Evolutionary conservation across 2,113 vertebrate species (phyloP).

Genomic region (Anoura caudifer): DNA sequence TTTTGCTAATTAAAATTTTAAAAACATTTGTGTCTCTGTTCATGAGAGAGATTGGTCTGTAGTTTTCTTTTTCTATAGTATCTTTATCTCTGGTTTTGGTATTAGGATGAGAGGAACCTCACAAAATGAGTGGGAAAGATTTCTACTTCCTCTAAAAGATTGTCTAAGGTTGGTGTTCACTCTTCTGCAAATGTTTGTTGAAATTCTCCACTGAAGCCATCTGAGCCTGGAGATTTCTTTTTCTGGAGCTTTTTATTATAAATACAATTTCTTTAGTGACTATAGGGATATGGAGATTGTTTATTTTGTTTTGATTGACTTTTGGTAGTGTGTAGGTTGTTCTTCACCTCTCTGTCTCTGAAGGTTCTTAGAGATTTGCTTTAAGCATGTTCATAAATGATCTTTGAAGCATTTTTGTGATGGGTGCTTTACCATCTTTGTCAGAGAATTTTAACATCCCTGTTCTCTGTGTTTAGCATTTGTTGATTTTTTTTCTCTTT

Average conservation of each 20-base stretch:
- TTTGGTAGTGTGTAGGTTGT: not conserved
- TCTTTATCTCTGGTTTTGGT: not conserved
- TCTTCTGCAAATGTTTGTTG: not conserved
- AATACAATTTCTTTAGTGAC: not conserved
- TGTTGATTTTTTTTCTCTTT: not conserved
- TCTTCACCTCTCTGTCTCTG: not conserved
- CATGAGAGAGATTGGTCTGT: not conserved
- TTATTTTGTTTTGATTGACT: not conserved
- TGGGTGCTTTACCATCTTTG: not conserved
- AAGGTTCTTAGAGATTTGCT: not conserved
- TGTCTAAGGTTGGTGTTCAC: not conserved
- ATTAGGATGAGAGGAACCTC: not conserved
- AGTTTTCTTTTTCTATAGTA: not conserved
- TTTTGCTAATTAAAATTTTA: not conserved
- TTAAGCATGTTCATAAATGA: not conserved
- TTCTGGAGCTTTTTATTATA: not conserved
- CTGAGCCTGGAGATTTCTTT: not conserved
- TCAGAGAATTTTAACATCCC: not conserved
- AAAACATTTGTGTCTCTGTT: not conserved
- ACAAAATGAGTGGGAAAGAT: not conserved
- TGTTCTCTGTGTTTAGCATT: not conserved
- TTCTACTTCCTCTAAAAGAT: not conserved
- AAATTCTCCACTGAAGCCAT: not conserved
- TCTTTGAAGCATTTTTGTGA: not conserved
- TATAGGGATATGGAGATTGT: not conserved